Base-by-base conservation (phyloP, 2,113 vertebrate genomes). In the Nyctibius bracteatus region DNA sequence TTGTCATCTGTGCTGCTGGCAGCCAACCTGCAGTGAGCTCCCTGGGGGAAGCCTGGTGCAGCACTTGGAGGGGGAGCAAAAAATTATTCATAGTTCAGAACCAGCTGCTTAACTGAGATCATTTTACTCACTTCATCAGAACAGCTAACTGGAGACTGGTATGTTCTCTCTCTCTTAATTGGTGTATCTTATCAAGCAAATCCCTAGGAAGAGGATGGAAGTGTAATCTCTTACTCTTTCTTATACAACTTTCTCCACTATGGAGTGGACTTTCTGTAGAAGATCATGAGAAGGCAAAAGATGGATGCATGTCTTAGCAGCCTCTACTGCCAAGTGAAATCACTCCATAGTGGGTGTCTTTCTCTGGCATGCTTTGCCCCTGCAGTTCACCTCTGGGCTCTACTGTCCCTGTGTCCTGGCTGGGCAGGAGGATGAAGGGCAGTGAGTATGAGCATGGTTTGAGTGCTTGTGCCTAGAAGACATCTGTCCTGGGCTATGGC, bases 391-490 rank as follows among this genome's bases (percentile, higher is more conserved):
- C 5, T 49, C 46, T 19, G 13, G 20, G 3, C 9, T 43, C 5
- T 28, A 33, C 9, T 35, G 23, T 79, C 18, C 43, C 8, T n/a
- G 39, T 31, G 20, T 28, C 12, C 47, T 63, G 43, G 19, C 17
- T 30, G 27, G 18, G 8, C 39, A 47, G 82, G 12, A 80, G 44
- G 27, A 25, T 31, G 22, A 2, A 1, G 17, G 17, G 33, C 35
- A 41, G 31, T 37, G 41, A 41, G 8, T 71, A 9, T 0, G 2
- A 55, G 51, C 5, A 14, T 0, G 0, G 30, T 68, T 58, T 46
- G 39, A 46, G 9, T 47, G 17, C 49, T 27, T 70, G 19, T 59
- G 20, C n/a, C 33, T 49, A 15, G 31, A 35, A 67, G 55, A 28
- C 8, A 21, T 5, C 31, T 18, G 5, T 61, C 35, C 21, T 3